phyloP scores from a whole-genome alignment of 2,113 vertebrate species.

The Sciurus niger region DNA sequence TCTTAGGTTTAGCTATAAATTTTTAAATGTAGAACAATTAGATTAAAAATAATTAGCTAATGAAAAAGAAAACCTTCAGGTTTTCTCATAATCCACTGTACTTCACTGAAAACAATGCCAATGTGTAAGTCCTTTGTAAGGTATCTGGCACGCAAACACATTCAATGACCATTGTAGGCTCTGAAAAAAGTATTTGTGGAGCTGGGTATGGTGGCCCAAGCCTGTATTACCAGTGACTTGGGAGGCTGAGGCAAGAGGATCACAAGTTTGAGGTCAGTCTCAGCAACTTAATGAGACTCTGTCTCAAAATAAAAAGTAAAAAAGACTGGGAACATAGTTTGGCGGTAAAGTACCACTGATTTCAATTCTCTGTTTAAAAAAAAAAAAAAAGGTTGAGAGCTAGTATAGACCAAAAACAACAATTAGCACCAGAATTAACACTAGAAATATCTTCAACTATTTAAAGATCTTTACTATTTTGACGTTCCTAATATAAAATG shows the following conservation, averaged over 20 bases:
- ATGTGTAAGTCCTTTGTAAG: background rate
- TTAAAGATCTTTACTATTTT: constrained; percentile 26
- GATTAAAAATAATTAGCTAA: constrained; percentile 26
- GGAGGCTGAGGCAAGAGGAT: no score
- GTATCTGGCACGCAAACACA: background rate
- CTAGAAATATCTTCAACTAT: background rate
- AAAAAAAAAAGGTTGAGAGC: background rate
- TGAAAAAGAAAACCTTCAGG: background rate
- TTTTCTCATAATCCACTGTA: background rate
- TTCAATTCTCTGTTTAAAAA: no score
- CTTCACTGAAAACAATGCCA: constrained; percentile 29
- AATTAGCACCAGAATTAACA: background rate
- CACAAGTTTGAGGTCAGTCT: no score
- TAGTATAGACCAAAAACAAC: background rate
- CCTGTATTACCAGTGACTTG: no score
- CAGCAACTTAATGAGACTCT: no score
- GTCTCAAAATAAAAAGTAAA: no score
- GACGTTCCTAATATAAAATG: constrained; percentile 17
- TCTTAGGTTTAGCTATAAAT: constrained; percentile 1
- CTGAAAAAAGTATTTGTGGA: background rate
- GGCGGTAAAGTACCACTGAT: no score
- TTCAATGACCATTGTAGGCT: background rate
- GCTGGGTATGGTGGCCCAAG: no score
- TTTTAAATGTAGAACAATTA: background rate
- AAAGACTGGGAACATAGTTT: no score